Evolutionary conservation across 2,113 vertebrate species (phyloP).

Genomic region (Ifrita kowaldi): DNA sequence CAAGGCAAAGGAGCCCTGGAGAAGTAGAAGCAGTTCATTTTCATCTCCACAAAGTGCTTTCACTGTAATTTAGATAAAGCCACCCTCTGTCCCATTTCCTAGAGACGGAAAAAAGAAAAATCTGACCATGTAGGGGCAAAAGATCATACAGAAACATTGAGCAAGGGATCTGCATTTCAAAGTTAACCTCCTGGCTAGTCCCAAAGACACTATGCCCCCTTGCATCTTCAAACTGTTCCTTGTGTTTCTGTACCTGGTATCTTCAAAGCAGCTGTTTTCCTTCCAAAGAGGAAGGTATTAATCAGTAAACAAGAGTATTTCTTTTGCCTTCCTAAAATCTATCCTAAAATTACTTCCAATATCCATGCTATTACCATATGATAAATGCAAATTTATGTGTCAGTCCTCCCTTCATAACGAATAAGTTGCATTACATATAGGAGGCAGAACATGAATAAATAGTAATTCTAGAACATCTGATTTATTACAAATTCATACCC

Average conservation of each 20-base stretch:
- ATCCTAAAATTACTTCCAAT: neutral
- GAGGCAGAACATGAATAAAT: neutral
- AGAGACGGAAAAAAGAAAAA: neutral
- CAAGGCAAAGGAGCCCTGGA: neutral
- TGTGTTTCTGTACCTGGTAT: neutral
- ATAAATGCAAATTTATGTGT: neutral
- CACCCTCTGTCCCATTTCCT: neutral
- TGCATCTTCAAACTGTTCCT: neutral
- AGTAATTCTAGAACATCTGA: conserved; percentile 10
- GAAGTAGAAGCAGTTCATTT: neutral
- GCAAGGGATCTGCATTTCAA: neutral
- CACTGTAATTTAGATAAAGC: neutral
- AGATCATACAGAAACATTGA: neutral
- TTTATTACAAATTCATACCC: conserved; percentile 16
- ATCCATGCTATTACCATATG: neutral
- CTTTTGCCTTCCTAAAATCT: neutral
- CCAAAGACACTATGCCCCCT: neutral
- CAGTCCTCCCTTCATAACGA: neutral
- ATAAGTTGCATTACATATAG: neutral
- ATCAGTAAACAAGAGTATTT: neutral
- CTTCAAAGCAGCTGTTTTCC: neutral
- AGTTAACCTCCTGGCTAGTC: neutral
- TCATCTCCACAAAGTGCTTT: neutral
- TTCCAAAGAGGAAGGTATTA: neutral
- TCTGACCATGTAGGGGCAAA: neutral